Evolutionary conservation across 2,888 invertebrate genomes (phyloP).

Genomic region (Ligdia adustata): DNA sequence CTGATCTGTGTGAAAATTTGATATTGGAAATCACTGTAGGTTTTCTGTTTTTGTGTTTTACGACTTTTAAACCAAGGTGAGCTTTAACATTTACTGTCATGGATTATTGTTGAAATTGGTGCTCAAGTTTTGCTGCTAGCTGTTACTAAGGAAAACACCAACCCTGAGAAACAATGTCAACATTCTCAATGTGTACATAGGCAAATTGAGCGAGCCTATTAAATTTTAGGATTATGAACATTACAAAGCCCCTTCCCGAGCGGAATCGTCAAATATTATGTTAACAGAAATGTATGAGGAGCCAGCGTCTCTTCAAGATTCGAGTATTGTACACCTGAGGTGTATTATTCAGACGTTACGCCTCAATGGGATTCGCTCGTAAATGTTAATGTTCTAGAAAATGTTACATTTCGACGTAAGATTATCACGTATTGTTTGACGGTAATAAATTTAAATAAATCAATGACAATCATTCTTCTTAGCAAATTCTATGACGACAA

Average conservation of each 20-base stretch:
- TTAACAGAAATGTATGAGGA: constrained; percentile 23
- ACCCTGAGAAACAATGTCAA: constrained; percentile 4
- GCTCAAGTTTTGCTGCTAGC: neutral
- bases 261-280: constrained; percentile 23
- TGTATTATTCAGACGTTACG: constrained; percentile 48
- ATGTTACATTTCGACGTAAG: constrained; percentile 28
- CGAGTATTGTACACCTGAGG: constrained; percentile 48
- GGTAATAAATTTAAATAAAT: too few relatives aligned
- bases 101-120: neutral
- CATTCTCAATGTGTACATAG: constrained; percentile 10
- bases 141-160: neutral
- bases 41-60: too few relatives aligned
- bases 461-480: too few relatives aligned
- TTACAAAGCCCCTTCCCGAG: neutral
- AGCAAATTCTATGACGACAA: too few relatives aligned
- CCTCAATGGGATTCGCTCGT: constrained; percentile 46
- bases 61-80: too few relatives aligned
- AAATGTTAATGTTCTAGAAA: constrained; percentile 42
- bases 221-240: constrained; percentile 20
- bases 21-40: too few relatives aligned
- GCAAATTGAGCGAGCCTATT: constrained; percentile 9
- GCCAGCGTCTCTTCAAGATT: constrained; percentile 32
- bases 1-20: too few relatives aligned
- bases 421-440: too few relatives aligned
- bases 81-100: too few relatives aligned